A percentile compares a stretch with the other conserved stretches of the same genome.
Evolutionary conservation across 2,113 vertebrate species (phyloP).

Genomic region (Hyaena hyaena): DNA sequence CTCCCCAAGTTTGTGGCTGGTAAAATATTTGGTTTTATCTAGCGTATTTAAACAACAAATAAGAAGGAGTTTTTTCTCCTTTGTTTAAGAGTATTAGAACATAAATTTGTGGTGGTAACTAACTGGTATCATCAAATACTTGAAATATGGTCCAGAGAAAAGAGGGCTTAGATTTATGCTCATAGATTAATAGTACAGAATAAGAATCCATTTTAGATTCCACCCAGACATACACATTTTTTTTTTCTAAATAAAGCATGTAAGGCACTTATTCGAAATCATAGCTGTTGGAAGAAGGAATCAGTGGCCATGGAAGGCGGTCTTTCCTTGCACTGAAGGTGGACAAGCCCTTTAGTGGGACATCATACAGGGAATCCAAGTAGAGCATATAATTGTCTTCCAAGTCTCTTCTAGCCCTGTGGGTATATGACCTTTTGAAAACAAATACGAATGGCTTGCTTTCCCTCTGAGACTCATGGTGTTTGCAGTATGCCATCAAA

Average conservation of each 20-base stretch:
- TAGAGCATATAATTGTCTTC: background rate
- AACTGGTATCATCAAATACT: background rate
- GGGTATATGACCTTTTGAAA: background rate
- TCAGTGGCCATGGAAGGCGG: background rate
- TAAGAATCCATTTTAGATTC: background rate
- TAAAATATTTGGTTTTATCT: conserved; percentile 25
- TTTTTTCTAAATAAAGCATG: background rate
- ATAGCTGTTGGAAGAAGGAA: background rate
- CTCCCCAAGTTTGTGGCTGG: background rate
- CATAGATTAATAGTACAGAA: background rate
- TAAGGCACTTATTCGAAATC: background rate
- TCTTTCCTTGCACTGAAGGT: background rate
- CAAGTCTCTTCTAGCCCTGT: background rate
- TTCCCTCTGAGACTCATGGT: background rate
- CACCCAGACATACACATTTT: background rate
- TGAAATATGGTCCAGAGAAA: background rate
- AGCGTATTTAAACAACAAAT: background rate
- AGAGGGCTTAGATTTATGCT: background rate
- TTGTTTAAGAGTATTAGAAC: background rate
- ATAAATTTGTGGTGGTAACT: background rate
- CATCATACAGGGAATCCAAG: background rate
- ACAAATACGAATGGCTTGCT: background rate
- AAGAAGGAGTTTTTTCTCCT: background rate
- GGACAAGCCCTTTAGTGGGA: background rate
- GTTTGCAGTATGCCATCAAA: too few species aligned